Base-by-base conservation (phyloP, 1,140 invertebrate genomes). In the Apis laboriosa region DNA sequence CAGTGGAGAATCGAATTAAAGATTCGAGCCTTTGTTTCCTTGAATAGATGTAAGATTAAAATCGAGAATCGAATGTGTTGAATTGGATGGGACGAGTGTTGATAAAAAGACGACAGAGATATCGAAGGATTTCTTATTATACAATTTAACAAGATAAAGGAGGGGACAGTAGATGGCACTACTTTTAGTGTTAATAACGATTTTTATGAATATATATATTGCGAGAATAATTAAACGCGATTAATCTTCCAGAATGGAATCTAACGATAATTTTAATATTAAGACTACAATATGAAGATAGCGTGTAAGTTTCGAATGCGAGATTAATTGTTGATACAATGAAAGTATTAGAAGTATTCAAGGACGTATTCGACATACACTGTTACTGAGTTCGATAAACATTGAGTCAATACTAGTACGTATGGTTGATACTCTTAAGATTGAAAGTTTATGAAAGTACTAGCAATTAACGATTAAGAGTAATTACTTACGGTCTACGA, bases 1-100 rank as follows among this genome's bases (percentile, higher is more conserved):
- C 49, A 91, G 90, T 61, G 89, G 90, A 77, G 93, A 94, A 77
- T 93, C 93, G 9, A 91, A 92, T 84, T 94, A 89, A 91, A 84
- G 19, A 56, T 28, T 72, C 51, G 9, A 74, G 49, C 28, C 66
- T 56, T 58, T 21, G 17, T 53, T 60, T 64, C 24, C 9, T 49
- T 53, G 56, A 53, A 9, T 71, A 19, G n/a, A 19, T 58, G 28
- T 51, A 60, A 58, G 17, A 24, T 58, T n/a, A 51, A 24, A 43
- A 28, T 53, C 68, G 24, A 60, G 19, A 64, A 64, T 63, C n/a
- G 28, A 63, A 63, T 1, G 15, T 63, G 15, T 63, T 49, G 34
- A 34, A n/a, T 5, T 4, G 11, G 12, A 13, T 21, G 66, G 8
- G 1, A 49, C 19, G 19, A 13, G 11, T 9, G 43, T 49, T n/a